These are phyloP conservation scores for Tragelaphus scriptus DNA, from an alignment of 2,113 vertebrate genomes.

Conservation along the genomic window DNA sequence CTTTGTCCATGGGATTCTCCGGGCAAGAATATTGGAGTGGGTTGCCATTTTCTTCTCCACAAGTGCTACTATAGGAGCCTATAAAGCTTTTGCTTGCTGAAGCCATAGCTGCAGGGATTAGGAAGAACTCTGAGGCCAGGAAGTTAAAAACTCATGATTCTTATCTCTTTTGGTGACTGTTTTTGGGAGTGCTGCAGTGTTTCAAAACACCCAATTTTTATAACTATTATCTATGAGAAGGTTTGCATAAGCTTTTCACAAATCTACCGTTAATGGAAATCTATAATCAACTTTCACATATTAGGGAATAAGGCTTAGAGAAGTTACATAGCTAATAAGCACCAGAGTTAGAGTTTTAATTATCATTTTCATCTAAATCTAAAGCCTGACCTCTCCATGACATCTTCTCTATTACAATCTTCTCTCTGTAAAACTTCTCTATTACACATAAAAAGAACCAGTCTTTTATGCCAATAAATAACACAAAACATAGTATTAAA, in stretches of 20 bases:
- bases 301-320: background rate
- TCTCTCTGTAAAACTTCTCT: background rate
- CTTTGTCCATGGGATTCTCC: background rate
- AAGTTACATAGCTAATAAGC: background rate
- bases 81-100: background rate
- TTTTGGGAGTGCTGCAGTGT: background rate
- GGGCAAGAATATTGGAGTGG: background rate
- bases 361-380: background rate
- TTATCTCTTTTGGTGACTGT: background rate
- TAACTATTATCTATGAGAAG: background rate
- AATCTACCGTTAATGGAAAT: background rate
- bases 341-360: background rate
- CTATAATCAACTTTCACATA: background rate
- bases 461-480: background rate
- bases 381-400: background rate
- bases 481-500: background rate
- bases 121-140: background rate
- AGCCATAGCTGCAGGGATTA: background rate
- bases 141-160: background rate
- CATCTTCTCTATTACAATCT: background rate
- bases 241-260: background rate
- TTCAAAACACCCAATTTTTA: background rate
- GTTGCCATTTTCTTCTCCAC: background rate
- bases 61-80: background rate
- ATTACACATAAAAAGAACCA: background rate